These are phyloP conservation scores for Paracentrotus lividus DNA, from an alignment of 53 echinoderm and acorn worm species.

Conservation along the genomic window DNA sequence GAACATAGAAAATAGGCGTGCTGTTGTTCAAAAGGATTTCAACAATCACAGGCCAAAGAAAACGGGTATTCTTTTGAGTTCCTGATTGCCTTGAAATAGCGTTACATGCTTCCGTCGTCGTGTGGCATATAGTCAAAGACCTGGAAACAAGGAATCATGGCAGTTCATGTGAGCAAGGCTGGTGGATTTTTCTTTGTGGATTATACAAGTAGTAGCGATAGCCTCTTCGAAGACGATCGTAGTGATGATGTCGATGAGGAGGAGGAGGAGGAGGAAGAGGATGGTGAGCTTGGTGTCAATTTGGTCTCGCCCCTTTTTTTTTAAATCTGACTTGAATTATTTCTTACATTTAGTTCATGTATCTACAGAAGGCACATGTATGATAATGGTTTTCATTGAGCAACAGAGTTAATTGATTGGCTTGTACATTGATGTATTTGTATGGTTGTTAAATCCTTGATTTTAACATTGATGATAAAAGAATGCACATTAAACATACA, in stretches of 20 bases:
- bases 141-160: slow-evolving; percentile 25
- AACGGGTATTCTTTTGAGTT: slow-evolving; percentile 22
- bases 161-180: slow-evolving; percentile 35
- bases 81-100: slow-evolving; percentile 32
- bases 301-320: background rate
- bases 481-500: too few species aligned
- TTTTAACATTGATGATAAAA: too few species aligned
- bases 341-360: too few species aligned
- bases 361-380: background rate
- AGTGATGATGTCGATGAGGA: background rate
- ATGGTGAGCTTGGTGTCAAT: slow-evolving; percentile 42
- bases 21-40: background rate
- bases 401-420: too few species aligned
- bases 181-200: slow-evolving; percentile 59
- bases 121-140: background rate
- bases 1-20: background rate
- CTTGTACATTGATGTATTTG: too few species aligned
- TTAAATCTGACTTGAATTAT: background rate
- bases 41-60: slow-evolving; percentile 22
- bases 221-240: slow-evolving; percentile 31
- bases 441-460: too few species aligned
- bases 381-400: too few species aligned
- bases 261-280: background rate
- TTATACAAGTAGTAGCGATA: slow-evolving; percentile 52
- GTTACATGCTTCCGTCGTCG: background rate